Percentiles rank a stretch among this genome's conserved stretches.
These are phyloP conservation scores for Tolmerus cingulatus DNA, from an alignment of 2,888 invertebrate species.

Conservation along the genomic window DNA sequence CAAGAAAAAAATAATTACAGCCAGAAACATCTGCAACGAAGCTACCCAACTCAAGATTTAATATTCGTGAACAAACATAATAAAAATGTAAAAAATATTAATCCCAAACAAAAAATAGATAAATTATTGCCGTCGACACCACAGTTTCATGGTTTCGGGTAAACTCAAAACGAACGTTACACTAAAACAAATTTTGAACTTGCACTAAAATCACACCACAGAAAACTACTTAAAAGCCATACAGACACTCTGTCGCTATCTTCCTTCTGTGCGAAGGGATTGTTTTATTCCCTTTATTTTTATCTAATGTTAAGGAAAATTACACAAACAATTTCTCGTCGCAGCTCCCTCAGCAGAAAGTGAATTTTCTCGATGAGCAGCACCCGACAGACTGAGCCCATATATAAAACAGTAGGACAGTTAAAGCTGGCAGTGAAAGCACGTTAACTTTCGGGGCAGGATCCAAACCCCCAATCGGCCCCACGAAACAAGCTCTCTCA, in stretches of 20 bases:
- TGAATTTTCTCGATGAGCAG: slow-evolving; percentile 42
- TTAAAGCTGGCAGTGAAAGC: not conserved
- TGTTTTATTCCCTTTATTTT: not conserved
- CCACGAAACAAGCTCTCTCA: not conserved
- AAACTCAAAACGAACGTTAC: not conserved
- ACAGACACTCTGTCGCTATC: not conserved
- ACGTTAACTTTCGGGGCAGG: not conserved
- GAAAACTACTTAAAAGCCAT: not conserved
- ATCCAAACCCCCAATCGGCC: not conserved
- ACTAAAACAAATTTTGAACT: not conserved
- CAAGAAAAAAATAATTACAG: not conserved
- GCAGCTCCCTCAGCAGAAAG: not conserved
- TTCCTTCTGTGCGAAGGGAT: not conserved
- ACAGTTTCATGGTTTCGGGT: not conserved
- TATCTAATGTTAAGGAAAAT: not conserved
- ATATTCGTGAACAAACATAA: not conserved
- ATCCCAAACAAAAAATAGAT: not conserved
- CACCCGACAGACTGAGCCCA: slow-evolving; percentile 42
- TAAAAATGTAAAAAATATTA: not conserved
- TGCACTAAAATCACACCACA: not conserved
- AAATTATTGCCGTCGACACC: not conserved
- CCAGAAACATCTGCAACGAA: not conserved
- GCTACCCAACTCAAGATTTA: not conserved
- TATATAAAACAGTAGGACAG: not conserved
- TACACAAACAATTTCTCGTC: not conserved